These are phyloP conservation scores for Chauna torquata DNA, from an alignment of 2,113 vertebrate genomes.

Conservation along the genomic window DNA sequence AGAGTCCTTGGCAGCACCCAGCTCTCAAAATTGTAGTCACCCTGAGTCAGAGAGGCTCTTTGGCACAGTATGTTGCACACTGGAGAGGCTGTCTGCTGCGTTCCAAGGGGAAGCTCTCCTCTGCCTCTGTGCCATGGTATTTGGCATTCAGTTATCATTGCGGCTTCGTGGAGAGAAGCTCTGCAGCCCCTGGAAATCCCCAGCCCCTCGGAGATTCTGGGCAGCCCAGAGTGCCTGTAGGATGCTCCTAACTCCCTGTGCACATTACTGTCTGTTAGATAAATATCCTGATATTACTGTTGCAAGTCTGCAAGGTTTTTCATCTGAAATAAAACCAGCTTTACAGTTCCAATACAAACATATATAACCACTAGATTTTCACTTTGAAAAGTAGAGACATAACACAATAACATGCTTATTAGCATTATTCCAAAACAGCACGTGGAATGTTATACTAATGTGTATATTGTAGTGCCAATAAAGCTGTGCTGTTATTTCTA, in stretches of 20 bases:
- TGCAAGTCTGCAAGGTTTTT: not conserved
- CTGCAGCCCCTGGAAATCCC: not conserved
- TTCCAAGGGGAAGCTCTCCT: not conserved
- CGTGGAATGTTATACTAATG: constrained; percentile 11
- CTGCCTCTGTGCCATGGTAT: not conserved
- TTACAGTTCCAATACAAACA: not conserved
- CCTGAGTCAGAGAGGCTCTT: not conserved
- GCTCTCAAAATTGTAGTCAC: not conserved
- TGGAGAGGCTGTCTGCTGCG: not conserved
- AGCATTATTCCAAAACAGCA: not conserved
- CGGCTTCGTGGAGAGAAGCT: not conserved
- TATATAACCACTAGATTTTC: not conserved
- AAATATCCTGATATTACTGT: not conserved
- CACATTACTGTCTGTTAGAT: not conserved
- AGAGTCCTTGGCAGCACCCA: not conserved
- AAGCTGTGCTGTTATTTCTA: constrained; percentile 57
- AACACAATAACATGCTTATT: not conserved
- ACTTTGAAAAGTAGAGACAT: not conserved
- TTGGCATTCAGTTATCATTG: not conserved
- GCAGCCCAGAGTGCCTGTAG: fast-evolving
- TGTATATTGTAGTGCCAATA: constrained; percentile 30
- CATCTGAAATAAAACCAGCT: not conserved
- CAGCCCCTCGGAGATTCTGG: not conserved
- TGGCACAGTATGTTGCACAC: not conserved
- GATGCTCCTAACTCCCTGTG: not conserved